phyloP scores from a whole-genome alignment of 1,140 invertebrate genomes.

The Pinna nobilis region DNA sequence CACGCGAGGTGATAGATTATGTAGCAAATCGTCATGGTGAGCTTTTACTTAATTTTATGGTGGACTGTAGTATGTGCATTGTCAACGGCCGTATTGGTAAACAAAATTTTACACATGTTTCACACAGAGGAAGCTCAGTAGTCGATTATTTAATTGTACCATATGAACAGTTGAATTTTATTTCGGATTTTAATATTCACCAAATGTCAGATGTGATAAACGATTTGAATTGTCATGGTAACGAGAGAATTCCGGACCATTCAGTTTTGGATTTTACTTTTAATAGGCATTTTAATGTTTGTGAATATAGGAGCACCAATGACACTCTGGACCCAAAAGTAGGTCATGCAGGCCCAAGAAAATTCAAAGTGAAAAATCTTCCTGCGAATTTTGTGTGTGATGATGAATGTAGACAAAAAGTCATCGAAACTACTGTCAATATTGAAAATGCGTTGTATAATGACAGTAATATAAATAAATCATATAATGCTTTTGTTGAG shows the following conservation, averaged over 20 bases:
- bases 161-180: neutral
- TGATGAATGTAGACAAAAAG: too few species aligned
- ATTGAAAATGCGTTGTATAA: too few species aligned
- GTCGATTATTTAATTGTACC: constrained; percentile 33
- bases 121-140: constrained; percentile 24
- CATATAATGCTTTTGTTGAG: too few species aligned
- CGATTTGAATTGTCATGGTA: neutral
- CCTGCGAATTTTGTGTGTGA: too few species aligned
- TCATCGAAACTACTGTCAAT: too few species aligned
- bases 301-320: too few species aligned
- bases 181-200: constrained; percentile 15
- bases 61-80: constrained; percentile 29
- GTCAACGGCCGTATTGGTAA: constrained; percentile 26
- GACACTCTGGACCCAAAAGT: too few species aligned
- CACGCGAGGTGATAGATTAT: constrained; percentile 26
- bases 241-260: constrained; percentile 11
- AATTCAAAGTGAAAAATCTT: too few species aligned
- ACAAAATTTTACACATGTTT: constrained; percentile 23
- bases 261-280: constrained; percentile 2
- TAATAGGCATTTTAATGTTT: too few species aligned
- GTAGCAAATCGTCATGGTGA: constrained; percentile 36
- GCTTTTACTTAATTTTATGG: constrained; percentile 29
- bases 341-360: too few species aligned
- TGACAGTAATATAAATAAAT: too few species aligned
- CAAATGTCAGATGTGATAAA: neutral